Evolutionary conservation across 1,140 invertebrate genomes (phyloP).

Genomic region (Mizuhopecten yessoensis): DNA sequence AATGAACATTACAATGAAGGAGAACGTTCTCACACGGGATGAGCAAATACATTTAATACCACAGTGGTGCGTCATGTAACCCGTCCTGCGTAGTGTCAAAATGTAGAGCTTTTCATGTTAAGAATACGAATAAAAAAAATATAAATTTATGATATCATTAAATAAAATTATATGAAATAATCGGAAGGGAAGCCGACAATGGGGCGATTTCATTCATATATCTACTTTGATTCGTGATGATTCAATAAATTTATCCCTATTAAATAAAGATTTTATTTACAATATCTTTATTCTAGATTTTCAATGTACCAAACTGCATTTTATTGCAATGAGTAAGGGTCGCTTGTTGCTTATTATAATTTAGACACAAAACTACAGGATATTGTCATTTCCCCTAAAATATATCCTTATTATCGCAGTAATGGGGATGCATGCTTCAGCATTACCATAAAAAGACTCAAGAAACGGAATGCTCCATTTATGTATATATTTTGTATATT

Average conservation of each 20-base stretch:
- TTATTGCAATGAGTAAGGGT: background rate
- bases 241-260: background rate
- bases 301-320: background rate
- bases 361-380: too few species aligned
- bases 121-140: background rate
- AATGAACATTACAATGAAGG: background rate
- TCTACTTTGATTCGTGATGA: background rate
- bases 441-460: too few species aligned
- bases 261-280: background rate
- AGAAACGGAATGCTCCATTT: too few species aligned
- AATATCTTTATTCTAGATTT: background rate
- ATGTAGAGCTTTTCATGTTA: background rate
- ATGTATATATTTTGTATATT: too few species aligned
- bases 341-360: too few species aligned
- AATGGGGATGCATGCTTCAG: too few species aligned
- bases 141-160: constrained; percentile 36
- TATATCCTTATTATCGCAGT: too few species aligned
- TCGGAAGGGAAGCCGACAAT: background rate
- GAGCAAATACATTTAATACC: constrained; percentile 17
- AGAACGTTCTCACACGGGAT: background rate
- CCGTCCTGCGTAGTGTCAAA: background rate
- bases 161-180: background rate
- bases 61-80: background rate
- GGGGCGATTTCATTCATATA: background rate
- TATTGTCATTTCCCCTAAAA: too few species aligned